Evolutionary conservation across 2,888 invertebrate species (phyloP), one percentile per base, ranked within the genome.

Genomic region (Cremastinae sp.): DNA sequence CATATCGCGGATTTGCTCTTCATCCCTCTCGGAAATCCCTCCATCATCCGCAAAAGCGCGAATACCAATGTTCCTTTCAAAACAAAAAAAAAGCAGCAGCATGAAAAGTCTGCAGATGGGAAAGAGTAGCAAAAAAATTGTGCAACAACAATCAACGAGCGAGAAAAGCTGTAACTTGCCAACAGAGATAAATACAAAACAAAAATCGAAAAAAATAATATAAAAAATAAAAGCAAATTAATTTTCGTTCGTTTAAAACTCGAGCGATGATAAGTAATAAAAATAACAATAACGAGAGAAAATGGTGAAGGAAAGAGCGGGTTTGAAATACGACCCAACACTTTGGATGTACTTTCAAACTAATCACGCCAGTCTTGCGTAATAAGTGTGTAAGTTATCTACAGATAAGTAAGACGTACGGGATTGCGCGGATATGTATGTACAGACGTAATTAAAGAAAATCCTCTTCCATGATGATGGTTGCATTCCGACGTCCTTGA

Each of bases 391-490:
- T 49, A 47, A 35, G 12, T 41, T 12, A 12, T 55, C n/a, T 53
- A 28, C 5, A 28, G 5, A 28, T 28, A 28, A 5, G 64, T 64
- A 47, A 53, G 39, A 53, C 71, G 71, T 14, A 9, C 37, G 39
- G 10, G 41, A 55, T 66, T 55, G 12, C 28, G 2, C 37, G 47
- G 16, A n/a, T n/a, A n/a, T n/a, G n/a, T 69, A 14, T 66, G 66
- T 74, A 71, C 78, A 66, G 64, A 43, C 74, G 77, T 79, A 81
- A 82, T 81, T 79, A 79, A 79, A 81, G 77, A 66, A 68, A 77
- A 64, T 41, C 61, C 45, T 74, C 56, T 41, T 14, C 22, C 20
- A 22, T 12, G 35, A 39, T 10, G 41, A 47, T 16, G 47, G 49
- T 37, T 18, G 28, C 28, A 5, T 18, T 5, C 20, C 9, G 16